Base-by-base conservation (phyloP, 2,888 invertebrate genomes). In the Brachyptera putata region DNA sequence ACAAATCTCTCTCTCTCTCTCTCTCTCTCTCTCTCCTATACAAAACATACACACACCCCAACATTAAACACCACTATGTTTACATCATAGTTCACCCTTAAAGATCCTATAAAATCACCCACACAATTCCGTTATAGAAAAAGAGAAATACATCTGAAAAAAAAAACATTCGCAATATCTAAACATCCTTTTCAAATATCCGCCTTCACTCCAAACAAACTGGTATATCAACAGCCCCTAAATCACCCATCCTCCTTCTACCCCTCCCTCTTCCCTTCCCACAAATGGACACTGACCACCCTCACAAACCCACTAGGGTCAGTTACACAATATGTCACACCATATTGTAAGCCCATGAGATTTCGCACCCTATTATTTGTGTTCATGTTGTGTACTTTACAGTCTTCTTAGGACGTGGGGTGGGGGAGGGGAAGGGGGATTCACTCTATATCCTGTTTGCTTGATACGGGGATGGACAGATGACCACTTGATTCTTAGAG, bases 111-210 rank as follows among this genome's bases (percentile, higher is more conserved):
- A 41, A 41, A 41, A 41, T 21, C 41, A 41, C 41, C 41, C 41
- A 41, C 41, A 41, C 16, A 18, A 18, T 21, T 18, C 41, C 16
- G 9, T 24, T 24, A 21, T n/a, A n/a, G n/a, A n/a, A n/a, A n/a
- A n/a, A n/a, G n/a, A n/a, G n/a, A n/a, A n/a, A n/a, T n/a, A 46
- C n/a, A 21, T 21, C 24, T 13, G 24, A 46, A 5, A n/a, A 24
- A 46, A 46, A 46, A 46, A 21, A 24, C 46, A 46, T 46, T 46
- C 24, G 22, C 22, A 22, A 24, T 11, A 5, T 30, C 30, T 22
- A 53, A 53, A 53, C 53, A 53, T 34, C 53, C 53, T 53, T 53
- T 53, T 36, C 53, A 53, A 36, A 53, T 53, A 36, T 53, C 49
- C 49, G 26, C 30, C 49, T 16, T 25, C 25, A 16, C 14, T 50